Base-by-base conservation (phyloP, 1,140 invertebrate species). In the Dinoponera quadriceps region DNA sequence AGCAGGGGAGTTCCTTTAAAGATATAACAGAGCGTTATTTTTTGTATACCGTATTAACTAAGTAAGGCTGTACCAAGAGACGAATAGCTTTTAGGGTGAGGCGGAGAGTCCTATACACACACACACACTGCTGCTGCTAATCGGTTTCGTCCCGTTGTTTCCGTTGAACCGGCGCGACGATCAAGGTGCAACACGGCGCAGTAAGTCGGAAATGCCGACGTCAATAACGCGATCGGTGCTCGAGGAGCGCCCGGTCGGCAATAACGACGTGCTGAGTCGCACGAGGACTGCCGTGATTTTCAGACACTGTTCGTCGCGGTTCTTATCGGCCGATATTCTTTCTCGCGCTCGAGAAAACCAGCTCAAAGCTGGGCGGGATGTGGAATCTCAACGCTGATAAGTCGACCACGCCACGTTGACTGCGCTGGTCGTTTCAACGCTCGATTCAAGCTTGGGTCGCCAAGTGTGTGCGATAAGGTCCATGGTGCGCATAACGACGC, bases 11-110 rank as follows among this genome's bases (percentile, higher is more conserved):
- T 90, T 90, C 88, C 88, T 90, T 89, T 87, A 88, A 90, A 83
- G 54, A 90, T 89, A 89, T 89, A 89, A 84, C 87, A 89, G 88
- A 90, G 88, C 77, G 63, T 90, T 90, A 90, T 90, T 89, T 90
- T 90, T 90, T 88, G 87, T 90, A 90, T n/a, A 87, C 83, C 83
- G 83, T 55, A 78, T 73, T 83, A 85, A 89, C 87, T n/a, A n/a
- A n/a, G 51, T 89, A 90, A 90, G 85, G 85, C 75, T 89, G 85
- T 89, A 90, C 77, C 82, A 87, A 87, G 74, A 55, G 20, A 69
- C 44, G 65, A 89, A 48, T 89, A 84, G 75, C 33, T 77, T 89
- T 88, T 75, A 44, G 14, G 22, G 18, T 63, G 54, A 63, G 22
- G 69, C 20, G 57, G 51, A 66, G 57, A 60, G 60, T 86, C 44